Evolutionary conservation across 2,797 vertebrate genomes (phyloP), one percentile per base, ranked within the genome.

Genomic region (Anguilla pacifica): DNA sequence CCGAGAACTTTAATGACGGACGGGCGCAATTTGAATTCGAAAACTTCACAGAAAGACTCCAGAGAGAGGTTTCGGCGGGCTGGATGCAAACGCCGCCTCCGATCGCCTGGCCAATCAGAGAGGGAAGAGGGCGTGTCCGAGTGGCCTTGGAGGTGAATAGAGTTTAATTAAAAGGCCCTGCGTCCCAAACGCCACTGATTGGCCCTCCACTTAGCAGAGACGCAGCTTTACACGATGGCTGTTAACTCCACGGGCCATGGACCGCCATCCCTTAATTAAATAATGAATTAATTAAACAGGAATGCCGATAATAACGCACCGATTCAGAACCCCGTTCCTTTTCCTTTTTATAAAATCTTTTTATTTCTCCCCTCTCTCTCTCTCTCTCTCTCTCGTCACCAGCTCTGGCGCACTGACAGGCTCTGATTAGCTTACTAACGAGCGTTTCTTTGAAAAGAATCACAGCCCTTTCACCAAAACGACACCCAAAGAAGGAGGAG

Each of bases 381-480:
- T 72, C 17, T 35, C 28, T 72, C 17, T 61, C n/a, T 67, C 13
- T 35, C 15, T 43, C 74, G 15, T 7, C 17, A 15, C 39, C 39
- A 77, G 83, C n/a, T 15, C 55, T 49, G 51, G 67, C 61, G 79
- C 46, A 1, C 79, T 49, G 87, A 88, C 87, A 85, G 87, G 43
- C 61, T 85, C 83, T 85, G 74, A 85, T 88, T 85, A 84, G 67
- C 83, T 22, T 70, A 25, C 83, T 88, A 88, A 88, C 55, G 53
- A 88, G 87, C 83, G 31, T 79, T 88, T 88, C 87, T 85, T 74
- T 88, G 83, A 88, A 88, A 85, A 85, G 83, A 88, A 88, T 88
- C 70, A 85, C 53, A 70, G 53, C 10, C 83, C 87, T 87, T 87
- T 87, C 87, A 87, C 87, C 13, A 5, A 51, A 83, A 53, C 22